Conservation (phyloP, 2,888 invertebrate species). For the Lepeophtheirus nordmannii region DNA sequence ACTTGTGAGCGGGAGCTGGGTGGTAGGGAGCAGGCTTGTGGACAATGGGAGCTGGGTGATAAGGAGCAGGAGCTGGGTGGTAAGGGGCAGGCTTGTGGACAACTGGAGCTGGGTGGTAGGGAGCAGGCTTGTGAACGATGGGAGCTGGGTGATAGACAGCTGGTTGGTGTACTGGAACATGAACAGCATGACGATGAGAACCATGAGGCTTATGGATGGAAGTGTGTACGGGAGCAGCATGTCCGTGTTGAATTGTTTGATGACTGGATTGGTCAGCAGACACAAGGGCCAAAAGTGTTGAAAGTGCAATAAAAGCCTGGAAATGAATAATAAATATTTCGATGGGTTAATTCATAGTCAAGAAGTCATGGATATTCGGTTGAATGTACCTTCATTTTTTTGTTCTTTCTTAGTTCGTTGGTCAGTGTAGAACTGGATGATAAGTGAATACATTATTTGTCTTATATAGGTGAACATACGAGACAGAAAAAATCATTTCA, state of each 20-base stretch:
- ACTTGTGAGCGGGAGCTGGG: slow-evolving; percentile 8
- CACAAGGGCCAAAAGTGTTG: slow-evolving; percentile 3
- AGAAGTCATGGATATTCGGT: too few relatives aligned
- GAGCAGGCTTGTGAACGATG: not conserved
- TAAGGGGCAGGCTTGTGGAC: slow-evolving; percentile 5
- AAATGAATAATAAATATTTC: not conserved
- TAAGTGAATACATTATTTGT: too few relatives aligned
- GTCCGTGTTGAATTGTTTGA: slow-evolving; percentile 9
- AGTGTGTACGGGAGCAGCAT: slow-evolving; percentile 13
- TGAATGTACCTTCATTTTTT: too few relatives aligned
- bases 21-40: not conserved
- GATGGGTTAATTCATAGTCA: not conserved
- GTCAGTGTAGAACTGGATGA: too few relatives aligned
- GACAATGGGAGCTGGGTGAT: not conserved
- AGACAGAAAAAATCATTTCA: too few relatives aligned
- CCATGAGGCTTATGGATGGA: slow-evolving; percentile 16
- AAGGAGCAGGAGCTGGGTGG: not conserved
- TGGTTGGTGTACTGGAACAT: not conserved
- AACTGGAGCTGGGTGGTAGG: not conserved
- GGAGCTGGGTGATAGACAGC: not conserved
- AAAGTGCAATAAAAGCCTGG: slow-evolving; percentile 6
- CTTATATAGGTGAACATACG: too few relatives aligned
- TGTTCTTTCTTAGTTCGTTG: too few relatives aligned
- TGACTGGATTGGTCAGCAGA: slow-evolving; percentile 13
- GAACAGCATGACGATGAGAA: slow-evolving; percentile 5